Evolutionary conservation across 2,113 vertebrate genomes (phyloP), one percentile per base, ranked within the genome.

Genomic region (Ondatra zibethicus): DNA sequence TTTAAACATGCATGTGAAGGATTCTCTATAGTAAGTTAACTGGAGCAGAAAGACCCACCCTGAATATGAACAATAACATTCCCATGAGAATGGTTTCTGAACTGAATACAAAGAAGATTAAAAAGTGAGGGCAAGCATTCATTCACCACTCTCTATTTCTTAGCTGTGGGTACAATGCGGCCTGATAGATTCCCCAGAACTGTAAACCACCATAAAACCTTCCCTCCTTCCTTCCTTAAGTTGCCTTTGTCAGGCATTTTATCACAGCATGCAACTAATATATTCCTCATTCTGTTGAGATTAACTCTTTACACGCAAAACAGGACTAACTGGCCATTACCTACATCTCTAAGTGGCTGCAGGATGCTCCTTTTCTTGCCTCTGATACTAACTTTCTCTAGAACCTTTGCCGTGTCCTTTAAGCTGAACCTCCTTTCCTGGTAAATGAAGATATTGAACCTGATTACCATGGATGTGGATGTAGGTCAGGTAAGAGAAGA

Each of bases 401-500:
- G 89, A 89, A n/a, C 27, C 21, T 31, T 11, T 13, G 55, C 25
- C 19, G 11, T 10, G 1, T 61, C 65, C 66, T 77, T 58, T n/a
- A 39, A 14, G 2, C 87, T 78, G 50, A 31, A 61, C 33, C 84
- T 77, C 47, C 65, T 80, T 72, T 95, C 73, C 61, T 68, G 1
- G 27, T 95, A 36, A 61, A 17, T 7, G 25, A 63, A 68, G 19
- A 31, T 16, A 66, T 19, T 77, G 72, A 88, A 4, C 21, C 27
- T 23, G 27, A 65, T 0, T 8, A 3, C 27, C 47, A 42, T n/a
- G 29, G 47, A 52, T 52, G 36, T 47, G 73, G 87, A 16, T 2
- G 0, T 13, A 17, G 65, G 0, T 10, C 9, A 42, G 19, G 2
- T 0, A 36, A 27, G 14, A 61, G 12, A 10, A 29, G 19, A 17